Percentiles rank a stretch among this genome's conserved stretches.
Conservation (phyloP, 2,113 vertebrate species). For the Gobius niger region DNA sequence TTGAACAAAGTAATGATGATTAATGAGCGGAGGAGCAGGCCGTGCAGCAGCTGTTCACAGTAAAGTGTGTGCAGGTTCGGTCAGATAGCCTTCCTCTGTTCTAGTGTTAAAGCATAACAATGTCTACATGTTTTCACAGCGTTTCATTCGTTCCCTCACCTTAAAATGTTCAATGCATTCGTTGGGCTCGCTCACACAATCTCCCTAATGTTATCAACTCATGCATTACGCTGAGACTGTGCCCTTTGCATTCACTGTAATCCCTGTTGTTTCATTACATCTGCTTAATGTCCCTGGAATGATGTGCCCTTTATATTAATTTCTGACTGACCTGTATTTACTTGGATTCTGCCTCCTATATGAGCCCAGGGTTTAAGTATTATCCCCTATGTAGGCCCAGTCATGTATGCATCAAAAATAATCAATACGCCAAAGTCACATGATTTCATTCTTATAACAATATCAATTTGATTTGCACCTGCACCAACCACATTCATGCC, state of each 20-base stretch:
- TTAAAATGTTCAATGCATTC: constrained; percentile 45
- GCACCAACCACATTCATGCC: background rate
- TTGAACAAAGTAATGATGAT: constrained; percentile 58
- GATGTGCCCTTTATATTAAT: constrained; percentile 35
- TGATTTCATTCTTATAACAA: constrained; percentile 13
- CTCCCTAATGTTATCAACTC: constrained; percentile 58
- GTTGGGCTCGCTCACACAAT: constrained; percentile 67
- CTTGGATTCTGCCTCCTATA: constrained; percentile 45
- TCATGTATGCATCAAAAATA: constrained; percentile 33
- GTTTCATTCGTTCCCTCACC: constrained; percentile 18
- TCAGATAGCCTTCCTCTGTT: constrained; percentile 28
- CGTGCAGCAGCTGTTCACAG: constrained; percentile 46
- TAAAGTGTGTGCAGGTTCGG: constrained; percentile 24
- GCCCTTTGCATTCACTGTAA: constrained; percentile 41
- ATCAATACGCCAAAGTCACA: constrained; percentile 1
- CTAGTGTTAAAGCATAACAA: constrained; percentile 23
- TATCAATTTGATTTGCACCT: constrained; percentile 15
- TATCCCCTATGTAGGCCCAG: constrained; percentile 31
- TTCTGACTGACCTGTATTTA: constrained; percentile 35
- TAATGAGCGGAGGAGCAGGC: constrained; percentile 36
- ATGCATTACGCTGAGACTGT: constrained; percentile 45
- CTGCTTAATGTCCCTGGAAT: constrained; percentile 60
- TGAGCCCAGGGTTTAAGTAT: constrained; percentile 30
- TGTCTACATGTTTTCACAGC: constrained; percentile 37
- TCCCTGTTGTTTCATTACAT: constrained; percentile 59